These are phyloP conservation scores for Streptopelia turtur DNA, from an alignment of 2,797 vertebrate species.

Conservation along the genomic window DNA sequence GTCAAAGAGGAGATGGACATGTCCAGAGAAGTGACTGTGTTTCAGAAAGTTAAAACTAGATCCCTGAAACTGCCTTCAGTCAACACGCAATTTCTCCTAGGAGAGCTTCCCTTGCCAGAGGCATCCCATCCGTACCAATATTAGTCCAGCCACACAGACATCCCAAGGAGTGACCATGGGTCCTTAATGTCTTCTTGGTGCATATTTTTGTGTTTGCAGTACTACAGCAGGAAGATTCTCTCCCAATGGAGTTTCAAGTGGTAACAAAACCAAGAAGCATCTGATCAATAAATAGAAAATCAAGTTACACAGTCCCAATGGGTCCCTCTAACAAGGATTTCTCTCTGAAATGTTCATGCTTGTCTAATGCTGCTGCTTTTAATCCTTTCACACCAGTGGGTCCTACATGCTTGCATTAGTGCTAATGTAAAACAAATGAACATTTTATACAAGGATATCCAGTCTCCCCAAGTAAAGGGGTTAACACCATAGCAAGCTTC, in stretches of 20 bases:
- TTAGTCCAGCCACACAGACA: neutral
- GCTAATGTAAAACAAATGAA: constrained; percentile 71
- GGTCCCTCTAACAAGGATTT: constrained; percentile 68
- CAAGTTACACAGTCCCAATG: constrained; percentile 55
- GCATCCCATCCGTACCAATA: neutral
- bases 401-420: constrained; percentile 64
- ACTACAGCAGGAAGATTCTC: neutral
- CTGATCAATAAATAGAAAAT: constrained; percentile 76
- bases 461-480: constrained; percentile 67
- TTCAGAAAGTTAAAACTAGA: neutral
- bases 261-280: constrained; percentile 61
- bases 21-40: neutral
- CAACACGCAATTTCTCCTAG: neutral
- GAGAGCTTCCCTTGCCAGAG: neutral
- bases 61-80: neutral
- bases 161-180: neutral
- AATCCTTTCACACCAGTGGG: constrained; percentile 72
- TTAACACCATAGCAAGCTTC: constrained; percentile 74
- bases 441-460: constrained; percentile 53
- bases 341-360: constrained; percentile 58
- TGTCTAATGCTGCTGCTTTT: constrained; percentile 64
- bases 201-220: neutral
- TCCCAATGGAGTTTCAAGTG: constrained; percentile 37
- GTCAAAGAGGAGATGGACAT: neutral
- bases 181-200: neutral